A percentile compares a stretch with the other conserved stretches of the same genome.
phyloP scores from a whole-genome alignment of 2,888 invertebrate genomes.

The Imbricaverruca yamaguchii region DNA sequence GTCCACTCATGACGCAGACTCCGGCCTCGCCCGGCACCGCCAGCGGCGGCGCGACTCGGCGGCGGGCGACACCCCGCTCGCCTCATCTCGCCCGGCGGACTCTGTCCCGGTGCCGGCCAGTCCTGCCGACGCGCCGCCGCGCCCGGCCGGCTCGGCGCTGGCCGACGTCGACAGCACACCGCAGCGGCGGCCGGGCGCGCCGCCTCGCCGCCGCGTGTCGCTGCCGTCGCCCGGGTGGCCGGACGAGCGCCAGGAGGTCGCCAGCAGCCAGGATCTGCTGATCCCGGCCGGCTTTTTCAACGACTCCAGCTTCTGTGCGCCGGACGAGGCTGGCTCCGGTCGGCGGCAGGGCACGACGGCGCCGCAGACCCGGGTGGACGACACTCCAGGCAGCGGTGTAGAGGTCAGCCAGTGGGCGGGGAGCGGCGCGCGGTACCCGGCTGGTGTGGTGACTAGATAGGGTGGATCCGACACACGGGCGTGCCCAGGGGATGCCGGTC shows the following conservation, averaged over 20 bases:
- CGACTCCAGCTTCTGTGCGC: background rate
- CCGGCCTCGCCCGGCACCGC: background rate
- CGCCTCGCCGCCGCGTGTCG: background rate
- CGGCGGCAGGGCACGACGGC: too few relatives aligned
- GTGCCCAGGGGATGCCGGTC: too few relatives aligned
- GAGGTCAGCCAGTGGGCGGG: too few relatives aligned
- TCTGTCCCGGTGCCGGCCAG: background rate
- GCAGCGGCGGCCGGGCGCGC: background rate
- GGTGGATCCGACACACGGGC: too few relatives aligned
- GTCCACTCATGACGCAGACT: background rate
- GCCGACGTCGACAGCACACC: background rate
- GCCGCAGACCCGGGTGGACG: too few relatives aligned
- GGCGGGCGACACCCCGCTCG: background rate
- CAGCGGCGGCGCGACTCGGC: too few relatives aligned
- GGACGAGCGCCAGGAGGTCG: background rate
- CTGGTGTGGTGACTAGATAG: too few relatives aligned
- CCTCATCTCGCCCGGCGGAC: too few relatives aligned
- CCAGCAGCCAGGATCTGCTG: background rate
- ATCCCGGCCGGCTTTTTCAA: constrained; percentile 11
- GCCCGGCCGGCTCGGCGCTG: too few relatives aligned
- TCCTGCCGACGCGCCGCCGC: background rate
- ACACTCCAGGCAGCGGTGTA: background rate
- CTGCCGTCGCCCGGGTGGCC: background rate
- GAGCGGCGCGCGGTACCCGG: too few relatives aligned
- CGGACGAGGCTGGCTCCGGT: background rate